Percentiles rank a stretch among this genome's conserved stretches.
These are phyloP conservation scores for Anarhynchus alexandrinus DNA, from an alignment of 2,113 vertebrate species.

Conservation along the genomic window DNA sequence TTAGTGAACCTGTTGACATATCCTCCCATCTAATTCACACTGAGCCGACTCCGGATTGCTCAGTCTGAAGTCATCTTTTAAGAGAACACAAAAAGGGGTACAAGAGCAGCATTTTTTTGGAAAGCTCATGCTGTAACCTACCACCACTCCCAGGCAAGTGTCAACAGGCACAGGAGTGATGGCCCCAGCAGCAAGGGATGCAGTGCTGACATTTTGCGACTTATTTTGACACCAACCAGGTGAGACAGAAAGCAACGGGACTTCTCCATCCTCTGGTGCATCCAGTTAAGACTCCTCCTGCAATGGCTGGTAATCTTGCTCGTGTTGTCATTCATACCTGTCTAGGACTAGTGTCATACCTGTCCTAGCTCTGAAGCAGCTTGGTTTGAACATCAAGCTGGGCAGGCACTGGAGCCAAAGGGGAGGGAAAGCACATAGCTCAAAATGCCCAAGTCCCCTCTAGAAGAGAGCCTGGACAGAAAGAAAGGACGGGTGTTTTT, in stretches of 20 bases:
- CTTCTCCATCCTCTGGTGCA: not conserved
- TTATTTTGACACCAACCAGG: not conserved
- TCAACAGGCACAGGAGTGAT: not conserved
- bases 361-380: not conserved
- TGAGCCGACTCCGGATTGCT: not conserved
- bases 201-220: not conserved
- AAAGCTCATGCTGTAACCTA: not conserved
- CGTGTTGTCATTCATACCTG: accelerated
- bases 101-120: not conserved
- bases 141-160: not conserved
- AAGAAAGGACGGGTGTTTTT: not conserved
- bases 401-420: not conserved
- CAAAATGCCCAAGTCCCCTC: not conserved
- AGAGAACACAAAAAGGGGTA: not conserved
- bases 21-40: not conserved
- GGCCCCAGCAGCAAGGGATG: not conserved
- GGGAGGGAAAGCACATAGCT: not conserved
- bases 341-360: no score
- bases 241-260: not conserved
- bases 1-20: not conserved
- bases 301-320: not conserved
- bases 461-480: not conserved
- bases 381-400: not conserved
- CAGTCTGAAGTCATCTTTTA: not conserved
- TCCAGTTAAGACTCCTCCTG: not conserved